Percentiles rank a stretch among this genome's conserved stretches.
phyloP scores from a whole-genome alignment of 2,888 invertebrate genomes.

The Apodemia hepburni region DNA sequence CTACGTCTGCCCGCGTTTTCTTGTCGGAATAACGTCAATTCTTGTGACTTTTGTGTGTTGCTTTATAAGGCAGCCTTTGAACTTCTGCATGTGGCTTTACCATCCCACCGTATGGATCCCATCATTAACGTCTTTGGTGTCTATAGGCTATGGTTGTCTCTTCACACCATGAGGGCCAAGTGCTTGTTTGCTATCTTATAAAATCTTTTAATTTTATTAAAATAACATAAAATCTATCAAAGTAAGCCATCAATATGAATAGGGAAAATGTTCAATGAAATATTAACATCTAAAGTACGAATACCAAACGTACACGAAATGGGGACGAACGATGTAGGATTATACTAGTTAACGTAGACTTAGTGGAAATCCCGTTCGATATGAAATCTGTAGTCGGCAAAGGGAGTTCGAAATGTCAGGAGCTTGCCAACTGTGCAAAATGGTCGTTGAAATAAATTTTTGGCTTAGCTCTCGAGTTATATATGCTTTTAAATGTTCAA shows the following conservation, averaged over 20 bases:
- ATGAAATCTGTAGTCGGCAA: constrained; percentile 42
- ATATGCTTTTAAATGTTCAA: constrained; percentile 16
- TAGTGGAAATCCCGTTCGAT: constrained; percentile 44
- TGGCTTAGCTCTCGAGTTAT: constrained; percentile 30
- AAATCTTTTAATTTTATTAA: too few species aligned
- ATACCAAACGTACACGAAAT: constrained; percentile 38
- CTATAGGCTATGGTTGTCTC: too few species aligned
- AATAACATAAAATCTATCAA: too few species aligned
- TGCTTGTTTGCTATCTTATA: too few species aligned
- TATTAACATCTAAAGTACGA: constrained; percentile 21
- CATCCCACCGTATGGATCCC: too few species aligned
- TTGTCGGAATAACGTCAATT: too few species aligned
- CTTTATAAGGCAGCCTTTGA: too few species aligned
- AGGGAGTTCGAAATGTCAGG: constrained; percentile 49
- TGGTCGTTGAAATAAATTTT: constrained; percentile 42
- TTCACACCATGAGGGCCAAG: too few species aligned
- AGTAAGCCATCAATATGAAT: neutral
- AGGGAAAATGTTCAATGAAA: neutral
- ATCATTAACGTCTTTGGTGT: too few species aligned
- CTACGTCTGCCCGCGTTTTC: too few species aligned
- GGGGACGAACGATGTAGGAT: constrained; percentile 41
- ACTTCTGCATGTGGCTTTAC: too few species aligned
- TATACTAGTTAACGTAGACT: constrained; percentile 53
- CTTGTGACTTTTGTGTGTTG: too few species aligned
- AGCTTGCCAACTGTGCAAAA: constrained; percentile 51